phyloP scores from a whole-genome alignment of 2,113 vertebrate species.

The Nettapus auritus region DNA sequence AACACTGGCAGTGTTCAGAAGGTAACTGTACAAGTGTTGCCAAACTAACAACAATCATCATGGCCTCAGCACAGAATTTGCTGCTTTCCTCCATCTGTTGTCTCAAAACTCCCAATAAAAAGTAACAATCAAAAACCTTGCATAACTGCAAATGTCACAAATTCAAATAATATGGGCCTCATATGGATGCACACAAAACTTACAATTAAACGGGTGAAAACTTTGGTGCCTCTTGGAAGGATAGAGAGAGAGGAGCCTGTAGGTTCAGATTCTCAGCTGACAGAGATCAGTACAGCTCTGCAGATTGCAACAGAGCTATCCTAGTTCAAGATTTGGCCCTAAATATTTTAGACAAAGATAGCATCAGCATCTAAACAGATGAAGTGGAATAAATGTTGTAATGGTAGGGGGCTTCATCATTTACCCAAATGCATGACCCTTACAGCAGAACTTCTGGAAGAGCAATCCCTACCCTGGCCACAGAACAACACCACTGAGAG shows the following conservation, averaged over 20 bases:
- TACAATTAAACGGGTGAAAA: not conserved
- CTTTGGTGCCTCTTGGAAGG: not conserved
- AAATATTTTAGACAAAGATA: not conserved
- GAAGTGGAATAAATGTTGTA: conserved; percentile 4
- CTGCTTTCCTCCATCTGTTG: not conserved
- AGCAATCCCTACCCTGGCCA: not conserved
- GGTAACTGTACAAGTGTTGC: not conserved
- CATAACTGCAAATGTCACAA: not conserved
- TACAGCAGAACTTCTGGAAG: not conserved
- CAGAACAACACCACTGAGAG: not conserved
- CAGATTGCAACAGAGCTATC: not conserved
- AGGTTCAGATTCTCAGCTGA: not conserved
- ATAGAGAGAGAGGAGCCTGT: not conserved
- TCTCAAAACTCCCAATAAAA: not conserved
- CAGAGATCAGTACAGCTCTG: not conserved
- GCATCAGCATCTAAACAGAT: conserved; percentile 7
- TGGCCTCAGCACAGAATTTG: accelerated
- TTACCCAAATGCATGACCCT: not conserved
- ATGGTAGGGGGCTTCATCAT: not conserved
- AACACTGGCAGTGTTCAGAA: not conserved
- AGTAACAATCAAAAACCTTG: not conserved
- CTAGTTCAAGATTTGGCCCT: not conserved
- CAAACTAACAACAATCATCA: not conserved
- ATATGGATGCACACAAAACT: not conserved
- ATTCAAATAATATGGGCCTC: not conserved